Evolutionary conservation across 1,140 invertebrate genomes (phyloP).

Genomic region (Leptestheria dahalacensis): DNA sequence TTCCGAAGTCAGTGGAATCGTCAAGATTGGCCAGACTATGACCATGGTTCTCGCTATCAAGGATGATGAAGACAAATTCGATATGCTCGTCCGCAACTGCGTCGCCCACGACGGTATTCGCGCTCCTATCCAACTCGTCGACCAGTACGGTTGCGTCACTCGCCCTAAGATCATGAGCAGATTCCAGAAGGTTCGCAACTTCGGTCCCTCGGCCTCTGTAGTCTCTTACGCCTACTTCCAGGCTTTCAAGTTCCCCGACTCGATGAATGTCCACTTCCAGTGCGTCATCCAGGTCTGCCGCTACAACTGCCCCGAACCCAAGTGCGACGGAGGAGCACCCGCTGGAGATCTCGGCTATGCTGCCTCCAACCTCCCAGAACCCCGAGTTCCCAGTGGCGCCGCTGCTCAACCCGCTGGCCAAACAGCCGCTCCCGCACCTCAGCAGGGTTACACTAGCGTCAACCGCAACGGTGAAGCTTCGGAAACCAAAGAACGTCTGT

Average conservation of each 20-base stretch:
- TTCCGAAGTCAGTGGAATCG: constrained; percentile 82
- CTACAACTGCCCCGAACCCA: constrained; percentile 81
- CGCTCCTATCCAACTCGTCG: constrained; percentile 79
- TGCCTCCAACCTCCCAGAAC: constrained; percentile 27
- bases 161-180: constrained; percentile 81
- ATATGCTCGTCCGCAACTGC: constrained; percentile 85
- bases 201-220: constrained; percentile 79
- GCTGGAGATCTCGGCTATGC: constrained; percentile 53
- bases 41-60: constrained; percentile 90
- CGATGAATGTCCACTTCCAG: constrained; percentile 94
- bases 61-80: constrained; percentile 88
- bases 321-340: constrained; percentile 48
- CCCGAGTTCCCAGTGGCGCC: constrained; percentile 18
- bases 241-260: constrained; percentile 92
- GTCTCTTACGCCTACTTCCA: constrained; percentile 91
- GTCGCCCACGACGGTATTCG: constrained; percentile 86
- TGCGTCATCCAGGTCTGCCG: constrained; percentile 89
- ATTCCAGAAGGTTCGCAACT: constrained; percentile 93
- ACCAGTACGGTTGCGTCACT: constrained; percentile 79
- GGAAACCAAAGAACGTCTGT: constrained; percentile 24
- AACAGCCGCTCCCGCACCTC: constrained; percentile 32
- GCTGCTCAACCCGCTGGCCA: constrained; percentile 51
- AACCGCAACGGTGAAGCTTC: constrained; percentile 15
- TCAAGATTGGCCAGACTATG: constrained; percentile 91
- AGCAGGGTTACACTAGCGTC: constrained; percentile 4